Conservation (phyloP, 2,888 invertebrate genomes). For the Phasia obesa region DNA sequence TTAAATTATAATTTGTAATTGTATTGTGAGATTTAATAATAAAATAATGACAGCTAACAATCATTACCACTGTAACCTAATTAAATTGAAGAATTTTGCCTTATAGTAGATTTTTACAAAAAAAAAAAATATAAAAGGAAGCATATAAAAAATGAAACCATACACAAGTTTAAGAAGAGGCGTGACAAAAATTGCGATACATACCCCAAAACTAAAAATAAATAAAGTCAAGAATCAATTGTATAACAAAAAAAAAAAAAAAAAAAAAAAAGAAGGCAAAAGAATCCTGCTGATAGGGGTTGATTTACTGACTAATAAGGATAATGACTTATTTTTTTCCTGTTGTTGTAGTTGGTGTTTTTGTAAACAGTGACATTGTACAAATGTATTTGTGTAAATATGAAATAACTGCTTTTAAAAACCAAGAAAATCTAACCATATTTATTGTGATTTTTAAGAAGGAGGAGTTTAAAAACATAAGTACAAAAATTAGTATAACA, state of each 20-base stretch:
- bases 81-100: slow-evolving; percentile 26
- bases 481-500: neutral
- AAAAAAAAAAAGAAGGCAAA: neutral
- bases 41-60: neutral
- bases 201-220: slow-evolving; percentile 39
- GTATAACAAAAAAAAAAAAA: slow-evolving; percentile 2
- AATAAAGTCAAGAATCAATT: slow-evolving; percentile 59
- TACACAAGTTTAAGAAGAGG: slow-evolving; percentile 29
- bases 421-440: neutral
- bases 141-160: neutral
- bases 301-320: slow-evolving; percentile 83
- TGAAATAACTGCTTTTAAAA: slow-evolving; percentile 29
- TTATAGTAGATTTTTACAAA: neutral
- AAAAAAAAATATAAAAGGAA: neutral
- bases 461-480: slow-evolving; percentile 76
- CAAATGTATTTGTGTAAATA: slow-evolving; percentile 71
- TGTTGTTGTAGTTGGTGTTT: slow-evolving; percentile 27
- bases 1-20: too few species aligned
- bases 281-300: slow-evolving; percentile 79
- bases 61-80: slow-evolving; percentile 24
- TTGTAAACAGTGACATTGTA: slow-evolving; percentile 70
- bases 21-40: too few species aligned
- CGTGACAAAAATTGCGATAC: slow-evolving; percentile 56
- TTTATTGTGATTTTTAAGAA: slow-evolving; percentile 45
- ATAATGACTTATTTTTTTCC: slow-evolving; percentile 78